Base-by-base conservation (phyloP, 2,888 invertebrate species). In the Drosophila meridionalis region DNA sequence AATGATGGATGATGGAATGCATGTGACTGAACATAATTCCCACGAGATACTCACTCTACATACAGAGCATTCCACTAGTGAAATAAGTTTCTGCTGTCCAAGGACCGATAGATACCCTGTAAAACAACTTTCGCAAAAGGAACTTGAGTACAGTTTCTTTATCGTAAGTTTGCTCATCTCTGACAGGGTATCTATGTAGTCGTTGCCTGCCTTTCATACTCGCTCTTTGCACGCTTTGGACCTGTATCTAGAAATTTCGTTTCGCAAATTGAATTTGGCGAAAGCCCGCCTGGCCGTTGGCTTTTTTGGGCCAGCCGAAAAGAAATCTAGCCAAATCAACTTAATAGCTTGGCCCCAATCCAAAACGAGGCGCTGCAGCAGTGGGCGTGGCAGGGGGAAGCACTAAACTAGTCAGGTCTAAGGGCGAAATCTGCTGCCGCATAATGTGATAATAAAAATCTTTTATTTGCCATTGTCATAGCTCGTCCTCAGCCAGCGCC, bases 401-500 rank as follows among this genome's bases (percentile, higher is more conserved):
- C 65, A 68, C 73, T 68, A 65, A 78, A 78, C 78, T 78, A 78
- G 64, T 68, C 68, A 28, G 28, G 53, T 50, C 62, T 40, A 58
- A 61, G 60, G 63, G 48, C 57, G 40, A 88, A 85, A 87, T 85
- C 87, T 86, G 89, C 89, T 82, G 84, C 84, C 80, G 86, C 86
- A 86, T 86, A 86, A 86, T 86, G 89, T 84, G 89, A 87, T 89
- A 86, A 86, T 87, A 87, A 87, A 87, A 84, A 87, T 89, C 87
- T 87, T 82, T 89, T 87, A 86, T 86, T 89, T 89, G 80, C 81
- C 88, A 86, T 83, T 83, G 79, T 77, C 80, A 70, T 42, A n/a
- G 56, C 42, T n/a, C 56, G 72, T 60, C 36, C 62, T 36, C 30
- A 56, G 38, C 45, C 59, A 60, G 55, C 26, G 58, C 14, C 59